Evolutionary conservation across 2,888 invertebrate genomes (phyloP), one percentile per base, ranked within the genome.

Genomic region (Pandemis heparana): DNA sequence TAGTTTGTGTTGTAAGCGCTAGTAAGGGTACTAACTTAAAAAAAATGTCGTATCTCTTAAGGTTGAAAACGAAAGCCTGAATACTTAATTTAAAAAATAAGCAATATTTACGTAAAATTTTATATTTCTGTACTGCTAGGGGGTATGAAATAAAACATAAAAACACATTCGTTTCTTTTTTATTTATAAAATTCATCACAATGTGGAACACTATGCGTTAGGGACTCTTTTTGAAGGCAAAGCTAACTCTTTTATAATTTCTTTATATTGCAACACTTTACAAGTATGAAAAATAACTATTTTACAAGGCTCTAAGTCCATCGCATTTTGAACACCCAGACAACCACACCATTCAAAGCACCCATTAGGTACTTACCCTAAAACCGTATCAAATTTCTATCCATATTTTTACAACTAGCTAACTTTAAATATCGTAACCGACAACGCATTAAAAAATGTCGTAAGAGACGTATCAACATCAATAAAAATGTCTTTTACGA

Each of bases 131-230:
- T 46, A 62, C 62, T 16, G 9, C 51, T 51, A 56, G 12, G 56
- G 56, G 56, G 23, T 56, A 56, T 32, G 12, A 70, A 73, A 76
- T 75, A 74, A 78, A 78, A 76, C 32, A 70, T 70, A 51, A 4
- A 48, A 39, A 65, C 16, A 56, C 32, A 48, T 64, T 67, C 70
- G 64, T 66, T 73, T n/a, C n/a, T 66, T 68, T 64, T 78, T 81
- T 82, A 81, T 82, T 79, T 77, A 80, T 76, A 81, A 82, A 81
- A 80, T 64, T 78, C 78, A 83, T 83, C 83, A 82, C 81, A 84
- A 78, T 79, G 78, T 75, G 77, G 82, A 82, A 82, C 80, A 81
- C 83, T 84, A 84, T 82, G 80, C 81, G 77, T 80, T 75, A 77
- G 78, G 79, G 81, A 81, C 79, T 78, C 72, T 78, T 76, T 73